These are phyloP conservation scores for Dione juno DNA, from an alignment of 2,888 invertebrate species.

Conservation along the genomic window DNA sequence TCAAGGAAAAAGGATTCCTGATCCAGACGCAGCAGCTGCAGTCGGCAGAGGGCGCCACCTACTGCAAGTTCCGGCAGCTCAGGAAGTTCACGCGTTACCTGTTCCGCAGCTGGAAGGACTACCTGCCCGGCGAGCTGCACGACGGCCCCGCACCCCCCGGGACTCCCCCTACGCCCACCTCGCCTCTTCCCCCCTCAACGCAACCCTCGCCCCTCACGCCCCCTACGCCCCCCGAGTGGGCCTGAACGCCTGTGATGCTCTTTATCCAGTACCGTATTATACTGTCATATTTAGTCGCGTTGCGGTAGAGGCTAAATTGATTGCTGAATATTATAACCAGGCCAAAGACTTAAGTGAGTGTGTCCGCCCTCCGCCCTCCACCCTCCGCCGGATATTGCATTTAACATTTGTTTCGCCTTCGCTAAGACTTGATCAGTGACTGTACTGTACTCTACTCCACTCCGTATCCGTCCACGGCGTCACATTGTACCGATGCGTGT, in stretches of 20 bases:
- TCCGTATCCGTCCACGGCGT: constrained; percentile 45
- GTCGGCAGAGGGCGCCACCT: constrained; percentile 96
- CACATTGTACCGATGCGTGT: not conserved
- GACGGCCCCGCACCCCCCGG: constrained; percentile 48
- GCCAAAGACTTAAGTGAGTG: constrained; percentile 14
- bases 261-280: not conserved
- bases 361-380: not conserved
- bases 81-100: constrained; percentile 95
- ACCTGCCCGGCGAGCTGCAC: constrained; percentile 90
- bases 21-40: constrained; percentile 97
- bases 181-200: constrained; percentile 48
- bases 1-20: constrained; percentile 95
- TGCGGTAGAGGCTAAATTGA: no score
- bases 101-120: constrained; percentile 96
- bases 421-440: constrained; percentile 31
- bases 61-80: constrained; percentile 95
- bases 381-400: constrained; percentile 20
- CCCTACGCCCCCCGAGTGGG: constrained; percentile 63
- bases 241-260: constrained; percentile 15
- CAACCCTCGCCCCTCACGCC: constrained; percentile 50
- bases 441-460: constrained; percentile 38
- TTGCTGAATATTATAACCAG: not conserved
- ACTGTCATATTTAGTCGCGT: no score
- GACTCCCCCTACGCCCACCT: constrained; percentile 68
- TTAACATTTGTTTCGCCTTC: constrained; percentile 14